Percentiles rank a stretch among this genome's conserved stretches.
These are phyloP conservation scores for Napeogenes inachia DNA, from an alignment of 2,888 invertebrate genomes.

Conservation along the genomic window DNA sequence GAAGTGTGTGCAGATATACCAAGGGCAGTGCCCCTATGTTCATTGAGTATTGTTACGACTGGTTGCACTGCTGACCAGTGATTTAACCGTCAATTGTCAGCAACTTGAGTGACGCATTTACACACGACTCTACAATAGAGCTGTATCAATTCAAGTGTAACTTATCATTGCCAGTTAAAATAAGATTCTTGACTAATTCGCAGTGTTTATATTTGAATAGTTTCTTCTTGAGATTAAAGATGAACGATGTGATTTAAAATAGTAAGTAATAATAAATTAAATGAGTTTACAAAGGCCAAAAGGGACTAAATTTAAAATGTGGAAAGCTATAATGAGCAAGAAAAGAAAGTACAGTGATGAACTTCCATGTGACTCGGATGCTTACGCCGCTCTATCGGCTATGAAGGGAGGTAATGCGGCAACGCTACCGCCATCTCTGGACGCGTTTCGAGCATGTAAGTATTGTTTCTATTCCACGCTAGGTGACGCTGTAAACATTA, in stretches of 20 bases:
- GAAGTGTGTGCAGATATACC: slow-evolving; percentile 29
- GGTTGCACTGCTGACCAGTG: slow-evolving; percentile 48
- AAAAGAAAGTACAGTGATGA: slow-evolving; percentile 70
- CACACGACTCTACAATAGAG: slow-evolving; percentile 25
- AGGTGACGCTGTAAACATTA: slow-evolving; percentile 44
- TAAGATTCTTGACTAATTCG: slow-evolving; percentile 3
- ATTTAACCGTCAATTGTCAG: slow-evolving; percentile 60
- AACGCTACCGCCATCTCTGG: slow-evolving; percentile 73
- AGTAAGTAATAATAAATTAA: slow-evolving; percentile 40
- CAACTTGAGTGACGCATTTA: slow-evolving; percentile 24
- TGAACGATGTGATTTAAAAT: slow-evolving; percentile 17
- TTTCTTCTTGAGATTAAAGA: not conserved
- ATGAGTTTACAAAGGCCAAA: slow-evolving; percentile 69
- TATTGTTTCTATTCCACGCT: slow-evolving; percentile 55
- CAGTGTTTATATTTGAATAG: slow-evolving; percentile 4
- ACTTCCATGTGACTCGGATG: slow-evolving; percentile 61
- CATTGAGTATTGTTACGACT: slow-evolving; percentile 56
- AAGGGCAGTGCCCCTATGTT: slow-evolving; percentile 62
- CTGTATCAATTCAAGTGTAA: slow-evolving; percentile 13
- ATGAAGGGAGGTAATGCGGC: slow-evolving; percentile 70
- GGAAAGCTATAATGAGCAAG: slow-evolving; percentile 68
- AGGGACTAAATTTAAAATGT: slow-evolving; percentile 65
- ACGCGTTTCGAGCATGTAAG: slow-evolving; percentile 73
- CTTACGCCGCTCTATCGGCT: slow-evolving; percentile 69
- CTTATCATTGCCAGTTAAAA: slow-evolving; percentile 12